Percentiles rank a stretch among this genome's conserved stretches.
These are phyloP conservation scores for Alaudala cheleensis DNA, from an alignment of 2,113 vertebrate genomes.

Conservation along the genomic window DNA sequence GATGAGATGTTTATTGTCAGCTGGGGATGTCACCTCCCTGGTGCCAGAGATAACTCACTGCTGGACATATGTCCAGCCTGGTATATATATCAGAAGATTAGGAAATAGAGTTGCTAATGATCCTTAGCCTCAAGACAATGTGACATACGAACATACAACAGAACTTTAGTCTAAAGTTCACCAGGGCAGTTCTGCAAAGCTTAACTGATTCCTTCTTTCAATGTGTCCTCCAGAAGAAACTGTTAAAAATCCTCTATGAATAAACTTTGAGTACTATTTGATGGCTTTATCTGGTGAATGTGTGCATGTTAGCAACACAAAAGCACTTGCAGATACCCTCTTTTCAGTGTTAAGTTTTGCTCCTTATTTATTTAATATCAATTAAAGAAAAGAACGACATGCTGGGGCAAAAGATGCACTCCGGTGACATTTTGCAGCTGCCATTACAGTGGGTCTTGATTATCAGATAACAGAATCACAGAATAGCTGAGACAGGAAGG, in stretches of 20 bases:
- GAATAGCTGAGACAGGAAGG: not conserved
- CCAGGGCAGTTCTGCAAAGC: not conserved
- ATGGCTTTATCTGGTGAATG: not conserved
- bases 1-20: accelerated
- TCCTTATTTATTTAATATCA: not conserved
- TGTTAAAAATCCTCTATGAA: not conserved
- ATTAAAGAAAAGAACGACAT: not conserved
- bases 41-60: not conserved
- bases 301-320: not conserved
- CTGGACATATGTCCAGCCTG: not conserved
- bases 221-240: not conserved
- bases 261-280: not conserved
- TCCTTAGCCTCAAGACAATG: not conserved
- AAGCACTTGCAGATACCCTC: not conserved
- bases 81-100: too few relatives aligned
- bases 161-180: not conserved
- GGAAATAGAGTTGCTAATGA: not conserved
- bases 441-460: accelerated
- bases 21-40: not conserved
- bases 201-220: not conserved
- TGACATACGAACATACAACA: not conserved
- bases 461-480: not conserved
- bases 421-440: not conserved
- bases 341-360: not conserved
- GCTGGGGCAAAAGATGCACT: not conserved